phyloP scores from a whole-genome alignment of 2,113 vertebrate genomes.

The Anas platyrhynchos region DNA sequence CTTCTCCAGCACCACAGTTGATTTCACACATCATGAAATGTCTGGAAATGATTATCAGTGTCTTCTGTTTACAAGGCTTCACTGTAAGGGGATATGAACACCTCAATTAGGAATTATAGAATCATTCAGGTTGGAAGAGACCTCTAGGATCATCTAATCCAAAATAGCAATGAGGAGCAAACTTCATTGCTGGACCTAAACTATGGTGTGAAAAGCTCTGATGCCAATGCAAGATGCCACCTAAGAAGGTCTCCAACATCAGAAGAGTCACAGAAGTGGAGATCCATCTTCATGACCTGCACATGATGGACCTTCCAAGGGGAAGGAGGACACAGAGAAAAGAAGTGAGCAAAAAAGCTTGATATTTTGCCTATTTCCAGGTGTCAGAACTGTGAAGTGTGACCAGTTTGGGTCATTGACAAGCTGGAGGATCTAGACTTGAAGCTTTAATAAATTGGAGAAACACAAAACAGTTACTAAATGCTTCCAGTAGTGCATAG shows the following conservation, averaged over 20 bases:
- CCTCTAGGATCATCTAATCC: too few species aligned
- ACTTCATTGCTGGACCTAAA: neutral
- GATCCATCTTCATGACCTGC: neutral
- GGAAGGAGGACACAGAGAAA: neutral
- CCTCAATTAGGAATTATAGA: neutral
- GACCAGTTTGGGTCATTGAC: accelerated
- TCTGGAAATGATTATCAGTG: neutral
- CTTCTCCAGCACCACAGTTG: neutral
- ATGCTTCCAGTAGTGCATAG: accelerated
- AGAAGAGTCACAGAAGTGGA: neutral
- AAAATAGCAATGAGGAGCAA: neutral
- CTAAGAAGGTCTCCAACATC: neutral
- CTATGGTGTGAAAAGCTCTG: neutral
- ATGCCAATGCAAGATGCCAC: accelerated
- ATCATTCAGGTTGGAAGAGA: too few species aligned
- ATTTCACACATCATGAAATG: neutral
- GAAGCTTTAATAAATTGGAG: neutral
- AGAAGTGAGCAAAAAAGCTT: neutral
- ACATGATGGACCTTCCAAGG: neutral
- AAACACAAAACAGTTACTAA: neutral
- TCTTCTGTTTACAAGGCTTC: neutral
- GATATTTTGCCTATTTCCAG: neutral
- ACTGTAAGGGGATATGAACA: neutral
- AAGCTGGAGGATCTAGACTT: neutral
- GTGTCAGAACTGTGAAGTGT: neutral